phyloP scores from a whole-genome alignment of 2,888 invertebrate genomes.

The Linyphia triangularis region DNA sequence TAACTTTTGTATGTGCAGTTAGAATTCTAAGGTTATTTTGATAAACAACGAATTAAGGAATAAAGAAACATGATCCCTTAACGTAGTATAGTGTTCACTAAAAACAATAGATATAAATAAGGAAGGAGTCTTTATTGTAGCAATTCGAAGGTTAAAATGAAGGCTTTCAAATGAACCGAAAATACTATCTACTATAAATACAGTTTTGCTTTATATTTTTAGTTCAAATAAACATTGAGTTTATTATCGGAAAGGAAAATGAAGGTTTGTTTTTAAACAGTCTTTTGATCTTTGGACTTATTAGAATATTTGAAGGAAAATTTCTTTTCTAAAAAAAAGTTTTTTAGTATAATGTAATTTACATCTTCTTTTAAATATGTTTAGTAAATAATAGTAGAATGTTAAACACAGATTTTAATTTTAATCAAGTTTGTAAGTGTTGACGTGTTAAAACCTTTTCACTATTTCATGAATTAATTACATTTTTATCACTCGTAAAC shows the following conservation, averaged over 20 bases:
- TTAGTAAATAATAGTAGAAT: too few relatives aligned
- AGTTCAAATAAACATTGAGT: background rate
- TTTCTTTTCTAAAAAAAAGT: background rate
- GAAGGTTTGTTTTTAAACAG: conserved; percentile 23
- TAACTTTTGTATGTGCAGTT: too few relatives aligned
- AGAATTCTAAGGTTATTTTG: too few relatives aligned
- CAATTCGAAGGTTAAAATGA: conserved; percentile 18
- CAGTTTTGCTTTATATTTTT: conserved; percentile 37
- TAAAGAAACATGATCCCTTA: too few relatives aligned
- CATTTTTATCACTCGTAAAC: too few relatives aligned
- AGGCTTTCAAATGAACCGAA: conserved; percentile 40
- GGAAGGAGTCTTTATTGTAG: conserved; percentile 4
- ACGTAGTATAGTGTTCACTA: background rate
- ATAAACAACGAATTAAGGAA: too few relatives aligned
- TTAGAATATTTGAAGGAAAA: background rate
- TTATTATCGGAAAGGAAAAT: conserved; percentile 3
- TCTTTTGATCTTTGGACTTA: background rate
- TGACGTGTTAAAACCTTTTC: too few relatives aligned
- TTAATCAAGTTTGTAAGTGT: too few relatives aligned
- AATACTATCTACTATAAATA: conserved; percentile 54
- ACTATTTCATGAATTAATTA: too few relatives aligned
- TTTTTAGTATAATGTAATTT: too few relatives aligned
- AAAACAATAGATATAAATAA: conserved; percentile 17
- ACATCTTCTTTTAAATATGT: too few relatives aligned
- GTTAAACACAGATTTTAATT: too few relatives aligned